These are phyloP conservation scores for Willisornis vidua DNA, from an alignment of 2,113 vertebrate species.

Conservation along the genomic window DNA sequence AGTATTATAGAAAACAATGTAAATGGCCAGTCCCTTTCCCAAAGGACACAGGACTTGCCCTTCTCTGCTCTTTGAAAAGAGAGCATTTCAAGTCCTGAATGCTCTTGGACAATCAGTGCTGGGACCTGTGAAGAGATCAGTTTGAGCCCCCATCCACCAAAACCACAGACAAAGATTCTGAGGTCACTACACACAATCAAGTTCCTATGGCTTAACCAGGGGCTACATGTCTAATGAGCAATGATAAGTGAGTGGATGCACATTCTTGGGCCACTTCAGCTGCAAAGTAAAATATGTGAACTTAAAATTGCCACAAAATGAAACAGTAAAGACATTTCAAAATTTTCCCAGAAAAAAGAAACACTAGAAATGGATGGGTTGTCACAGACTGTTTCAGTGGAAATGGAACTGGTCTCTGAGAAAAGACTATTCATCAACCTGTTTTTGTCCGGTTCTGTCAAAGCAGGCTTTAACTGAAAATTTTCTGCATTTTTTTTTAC, in stretches of 20 bases:
- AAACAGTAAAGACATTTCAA: not conserved
- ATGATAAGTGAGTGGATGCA: not conserved
- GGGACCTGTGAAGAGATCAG: not conserved
- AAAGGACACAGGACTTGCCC: rapidly evolving
- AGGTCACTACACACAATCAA: not conserved
- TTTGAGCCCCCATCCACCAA: not conserved
- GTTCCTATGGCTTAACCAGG: not conserved
- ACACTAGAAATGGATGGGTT: not conserved
- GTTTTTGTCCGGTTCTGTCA: not conserved
- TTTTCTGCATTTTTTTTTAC: not conserved
- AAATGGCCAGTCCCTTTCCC: not conserved
- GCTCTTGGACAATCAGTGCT: not conserved
- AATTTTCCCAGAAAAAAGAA: not conserved
- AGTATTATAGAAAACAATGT: rapidly evolving
- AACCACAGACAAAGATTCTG: not conserved
- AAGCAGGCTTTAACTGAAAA: slow-evolving; percentile 1
- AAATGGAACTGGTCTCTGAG: not conserved
- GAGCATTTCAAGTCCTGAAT: not conserved
- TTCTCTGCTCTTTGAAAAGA: not conserved
- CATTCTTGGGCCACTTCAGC: not conserved
- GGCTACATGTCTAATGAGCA: rapidly evolving
- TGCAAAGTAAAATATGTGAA: not conserved
- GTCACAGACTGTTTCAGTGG: not conserved
- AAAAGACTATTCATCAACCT: not conserved
- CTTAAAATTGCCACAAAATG: not conserved